phyloP scores from a whole-genome alignment of 2,888 invertebrate genomes.

The Zelleria hepariella region DNA sequence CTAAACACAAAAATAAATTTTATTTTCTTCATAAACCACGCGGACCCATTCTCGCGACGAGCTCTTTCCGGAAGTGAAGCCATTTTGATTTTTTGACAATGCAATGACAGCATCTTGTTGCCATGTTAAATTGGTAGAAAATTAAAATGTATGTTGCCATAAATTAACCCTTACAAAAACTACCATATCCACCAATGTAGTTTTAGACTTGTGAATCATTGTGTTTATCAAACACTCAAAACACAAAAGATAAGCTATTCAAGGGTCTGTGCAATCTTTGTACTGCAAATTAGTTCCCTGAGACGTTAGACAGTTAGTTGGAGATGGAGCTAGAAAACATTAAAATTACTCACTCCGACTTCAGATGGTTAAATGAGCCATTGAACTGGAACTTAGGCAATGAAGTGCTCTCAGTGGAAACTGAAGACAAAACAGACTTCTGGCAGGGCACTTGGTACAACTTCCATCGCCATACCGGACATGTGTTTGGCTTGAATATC shows the following conservation, averaged over 20 bases:
- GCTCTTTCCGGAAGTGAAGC: constrained; percentile 48
- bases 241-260: background rate
- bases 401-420: constrained; percentile 22
- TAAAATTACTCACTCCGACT: constrained; percentile 14
- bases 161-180: background rate
- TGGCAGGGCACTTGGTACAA: constrained; percentile 53
- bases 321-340: background rate
- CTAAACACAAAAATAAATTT: constrained; percentile 43
- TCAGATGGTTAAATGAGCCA: constrained; percentile 50
- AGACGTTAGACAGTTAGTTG: background rate
- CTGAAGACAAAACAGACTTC: constrained; percentile 47
- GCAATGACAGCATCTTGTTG: background rate
- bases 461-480: constrained; percentile 40
- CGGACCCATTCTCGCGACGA: constrained; percentile 38
- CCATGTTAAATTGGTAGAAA: background rate
- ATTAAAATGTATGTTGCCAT: background rate
- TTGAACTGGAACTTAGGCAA: constrained; percentile 25
- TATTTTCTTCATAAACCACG: constrained; percentile 38
- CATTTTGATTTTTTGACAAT: constrained; percentile 38
- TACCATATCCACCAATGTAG: background rate
- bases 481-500: constrained; percentile 38
- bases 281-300: background rate
- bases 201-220: background rate
- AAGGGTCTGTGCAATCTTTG: background rate
- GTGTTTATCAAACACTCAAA: background rate